phyloP scores from a whole-genome alignment of 2,797 vertebrate species.

The Neoniphon sammara region DNA sequence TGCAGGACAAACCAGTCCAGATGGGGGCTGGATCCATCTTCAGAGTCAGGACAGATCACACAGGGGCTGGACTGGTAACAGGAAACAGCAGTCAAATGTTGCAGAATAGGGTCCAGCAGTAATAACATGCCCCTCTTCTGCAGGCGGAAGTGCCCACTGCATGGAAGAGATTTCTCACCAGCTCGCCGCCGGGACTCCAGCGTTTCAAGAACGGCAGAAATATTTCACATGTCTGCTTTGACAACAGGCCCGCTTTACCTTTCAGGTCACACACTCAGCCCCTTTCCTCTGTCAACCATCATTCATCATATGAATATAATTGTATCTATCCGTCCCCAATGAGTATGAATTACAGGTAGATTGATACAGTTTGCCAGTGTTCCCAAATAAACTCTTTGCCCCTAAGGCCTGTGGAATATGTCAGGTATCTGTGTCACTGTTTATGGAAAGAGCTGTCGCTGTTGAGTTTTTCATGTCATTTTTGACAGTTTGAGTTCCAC shows the following conservation, averaged over 20 bases:
- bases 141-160: constrained; percentile 27
- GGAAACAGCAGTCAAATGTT: constrained; percentile 28
- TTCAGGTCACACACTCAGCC: constrained; percentile 40
- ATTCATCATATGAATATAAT: constrained; percentile 45
- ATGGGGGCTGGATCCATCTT: constrained; percentile 2
- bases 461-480: too few species aligned
- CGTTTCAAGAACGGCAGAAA: constrained; percentile 70
- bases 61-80: constrained; percentile 34
- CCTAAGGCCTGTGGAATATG: too few species aligned
- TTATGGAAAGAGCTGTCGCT: too few species aligned
- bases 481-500: too few species aligned
- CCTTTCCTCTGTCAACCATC: constrained; percentile 16
- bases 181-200: constrained; percentile 47
- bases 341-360: too few species aligned
- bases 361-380: too few species aligned
- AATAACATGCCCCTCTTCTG: constrained; percentile 35
- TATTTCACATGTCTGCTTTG: constrained; percentile 77
- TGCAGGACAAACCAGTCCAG: background rate
- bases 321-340: too few species aligned
- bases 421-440: too few species aligned
- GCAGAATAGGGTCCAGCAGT: constrained; percentile 30
- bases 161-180: constrained; percentile 68
- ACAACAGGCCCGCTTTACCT: constrained; percentile 53
- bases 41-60: constrained; percentile 28
- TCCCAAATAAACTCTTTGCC: too few species aligned